These are phyloP conservation scores for Hoplodrina ambigua DNA, from an alignment of 2,888 invertebrate genomes.

Conservation along the genomic window DNA sequence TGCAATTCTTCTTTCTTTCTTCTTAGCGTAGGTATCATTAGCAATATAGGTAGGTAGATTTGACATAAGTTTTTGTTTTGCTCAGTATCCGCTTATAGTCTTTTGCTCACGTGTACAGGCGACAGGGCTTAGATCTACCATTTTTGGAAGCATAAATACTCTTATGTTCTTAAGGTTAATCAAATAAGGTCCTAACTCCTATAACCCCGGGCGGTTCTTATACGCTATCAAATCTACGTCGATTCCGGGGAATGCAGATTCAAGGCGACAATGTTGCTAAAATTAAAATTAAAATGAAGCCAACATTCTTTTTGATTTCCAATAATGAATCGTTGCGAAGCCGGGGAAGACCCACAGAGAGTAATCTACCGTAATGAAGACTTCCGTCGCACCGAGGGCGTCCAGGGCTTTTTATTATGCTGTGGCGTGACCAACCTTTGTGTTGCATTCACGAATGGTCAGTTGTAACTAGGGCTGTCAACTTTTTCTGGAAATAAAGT, in stretches of 20 bases:
- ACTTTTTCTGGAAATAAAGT: too few relatives aligned
- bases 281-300: constrained; percentile 6
- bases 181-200: neutral
- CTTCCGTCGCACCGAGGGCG: constrained; percentile 16
- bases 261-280: neutral
- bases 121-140: too few relatives aligned
- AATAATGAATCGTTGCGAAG: constrained; percentile 27
- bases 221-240: neutral
- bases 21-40: too few relatives aligned
- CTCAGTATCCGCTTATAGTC: too few relatives aligned
- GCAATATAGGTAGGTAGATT: too few relatives aligned
- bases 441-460: constrained; percentile 11
- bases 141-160: too few relatives aligned
- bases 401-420: constrained; percentile 8
- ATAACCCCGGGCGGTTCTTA: neutral
- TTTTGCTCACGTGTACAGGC: too few relatives aligned
- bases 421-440: constrained; percentile 29
- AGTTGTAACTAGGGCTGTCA: neutral
- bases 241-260: neutral
- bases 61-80: too few relatives aligned
- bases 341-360: constrained; percentile 55
- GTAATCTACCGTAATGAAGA: constrained; percentile 2
- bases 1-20: too few relatives aligned
- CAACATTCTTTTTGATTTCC: constrained; percentile 13
- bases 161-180: neutral